Evolutionary conservation across 2,888 invertebrate genomes (phyloP).

Genomic region (Brachyptera risi): DNA sequence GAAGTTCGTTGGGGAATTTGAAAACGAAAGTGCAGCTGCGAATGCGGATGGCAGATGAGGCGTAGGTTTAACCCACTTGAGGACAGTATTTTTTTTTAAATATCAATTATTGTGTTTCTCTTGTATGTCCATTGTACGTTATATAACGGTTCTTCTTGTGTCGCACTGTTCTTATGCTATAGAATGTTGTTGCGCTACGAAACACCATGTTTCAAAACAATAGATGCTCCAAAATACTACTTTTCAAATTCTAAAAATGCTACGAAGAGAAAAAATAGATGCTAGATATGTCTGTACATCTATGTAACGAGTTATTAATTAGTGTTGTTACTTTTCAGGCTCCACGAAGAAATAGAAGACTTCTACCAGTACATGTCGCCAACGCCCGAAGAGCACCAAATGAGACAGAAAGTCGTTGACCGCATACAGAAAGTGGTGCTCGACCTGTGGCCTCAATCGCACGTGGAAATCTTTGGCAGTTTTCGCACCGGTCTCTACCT

Average conservation of each 20-base stretch:
- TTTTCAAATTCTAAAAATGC: neutral
- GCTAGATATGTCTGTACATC: neutral
- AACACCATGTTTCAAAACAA: too few species aligned
- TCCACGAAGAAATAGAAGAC: conserved; percentile 97
- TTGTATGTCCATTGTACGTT: too few species aligned
- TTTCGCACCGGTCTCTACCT: conserved; percentile 96
- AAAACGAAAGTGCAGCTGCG: too few species aligned
- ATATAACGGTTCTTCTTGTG: too few species aligned
- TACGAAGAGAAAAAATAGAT: neutral
- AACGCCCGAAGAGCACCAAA: conserved; percentile 82
- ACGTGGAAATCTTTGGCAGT: conserved; percentile 97
- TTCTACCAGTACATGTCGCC: conserved; percentile 95
- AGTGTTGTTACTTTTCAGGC: conserved; percentile 50
- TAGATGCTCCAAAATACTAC: too few species aligned
- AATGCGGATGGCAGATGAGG: too few species aligned
- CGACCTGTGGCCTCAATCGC: conserved; percentile 87
- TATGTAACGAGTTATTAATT: neutral
- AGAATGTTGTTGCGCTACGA: too few species aligned
- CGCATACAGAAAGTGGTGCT: conserved; percentile 84
- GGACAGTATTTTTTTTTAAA: too few species aligned
- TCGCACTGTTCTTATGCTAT: too few species aligned
- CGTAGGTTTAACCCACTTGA: too few species aligned
- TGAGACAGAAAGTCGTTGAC: conserved; percentile 83
- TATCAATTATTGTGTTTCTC: too few species aligned
- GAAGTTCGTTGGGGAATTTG: too few species aligned